Evolutionary conservation across 2,888 invertebrate species (phyloP).

Genomic region (Biston stratarius): DNA sequence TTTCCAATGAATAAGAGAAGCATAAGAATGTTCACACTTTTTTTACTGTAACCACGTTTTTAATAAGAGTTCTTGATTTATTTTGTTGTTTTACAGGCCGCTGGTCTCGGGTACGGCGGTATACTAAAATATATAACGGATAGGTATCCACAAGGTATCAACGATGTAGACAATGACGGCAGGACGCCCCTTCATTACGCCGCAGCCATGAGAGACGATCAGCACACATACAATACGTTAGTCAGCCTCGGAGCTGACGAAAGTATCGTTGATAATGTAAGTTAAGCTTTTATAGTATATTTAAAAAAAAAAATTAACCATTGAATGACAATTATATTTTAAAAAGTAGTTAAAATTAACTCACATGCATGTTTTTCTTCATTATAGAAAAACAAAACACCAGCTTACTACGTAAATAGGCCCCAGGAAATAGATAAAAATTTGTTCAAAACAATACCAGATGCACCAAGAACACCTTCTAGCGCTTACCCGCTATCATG

Average conservation of each 20-base stretch:
- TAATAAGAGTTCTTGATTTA: background rate
- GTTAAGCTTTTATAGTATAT: conserved; percentile 49
- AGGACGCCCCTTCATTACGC: conserved; percentile 96
- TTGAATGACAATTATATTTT: background rate
- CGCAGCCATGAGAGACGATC: conserved; percentile 92
- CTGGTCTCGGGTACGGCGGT: conserved; percentile 92
- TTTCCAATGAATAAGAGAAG: no score
- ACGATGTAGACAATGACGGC: conserved; percentile 92
- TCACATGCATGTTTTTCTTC: conserved; percentile 33
- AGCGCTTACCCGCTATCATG: conserved; percentile 89
- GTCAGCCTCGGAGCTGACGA: conserved; percentile 94
- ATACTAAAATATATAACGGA: conserved; percentile 91
- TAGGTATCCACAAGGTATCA: conserved; percentile 89
- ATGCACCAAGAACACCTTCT: conserved; percentile 92
- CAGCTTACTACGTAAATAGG: conserved; percentile 92
- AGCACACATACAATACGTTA: conserved; percentile 91
- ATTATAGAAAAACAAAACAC: conserved; percentile 92
- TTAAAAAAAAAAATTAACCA: background rate
- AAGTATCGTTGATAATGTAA: conserved; percentile 93
- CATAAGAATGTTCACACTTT: no score
- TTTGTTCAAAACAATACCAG: conserved; percentile 90
- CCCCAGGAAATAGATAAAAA: conserved; percentile 92
- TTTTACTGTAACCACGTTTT: no score
- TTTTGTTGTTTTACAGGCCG: conserved; percentile 87
- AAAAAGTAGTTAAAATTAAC: background rate